Conservation (phyloP, 2,797 vertebrate genomes). For the Clarias fuscus region DNA sequence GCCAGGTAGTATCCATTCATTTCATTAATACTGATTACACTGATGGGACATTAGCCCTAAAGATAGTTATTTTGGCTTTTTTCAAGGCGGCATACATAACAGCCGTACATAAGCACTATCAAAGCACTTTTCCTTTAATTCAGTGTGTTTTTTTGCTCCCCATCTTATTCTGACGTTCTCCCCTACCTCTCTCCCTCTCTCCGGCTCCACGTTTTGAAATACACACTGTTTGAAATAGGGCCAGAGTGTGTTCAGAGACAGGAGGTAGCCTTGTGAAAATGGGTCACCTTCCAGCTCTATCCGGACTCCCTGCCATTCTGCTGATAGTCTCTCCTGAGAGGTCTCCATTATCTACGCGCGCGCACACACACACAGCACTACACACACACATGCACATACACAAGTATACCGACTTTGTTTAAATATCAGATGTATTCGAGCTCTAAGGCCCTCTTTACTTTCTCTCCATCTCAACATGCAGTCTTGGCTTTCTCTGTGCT, state of each 20-base stretch:
- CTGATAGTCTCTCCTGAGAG: slow-evolving; percentile 47
- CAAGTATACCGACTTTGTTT: slow-evolving; percentile 37
- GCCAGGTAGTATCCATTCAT: background rate
- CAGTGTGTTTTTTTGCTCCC: slow-evolving; percentile 9
- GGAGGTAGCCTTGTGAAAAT: slow-evolving; percentile 67
- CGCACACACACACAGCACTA: slow-evolving; percentile 53
- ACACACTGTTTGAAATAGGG: slow-evolving; percentile 71
- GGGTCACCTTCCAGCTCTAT: slow-evolving; percentile 73
- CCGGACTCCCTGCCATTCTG: slow-evolving; percentile 61
- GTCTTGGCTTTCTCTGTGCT: slow-evolving; percentile 34
- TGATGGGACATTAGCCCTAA: background rate
- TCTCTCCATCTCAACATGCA: slow-evolving; percentile 13
- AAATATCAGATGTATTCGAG: slow-evolving; percentile 45
- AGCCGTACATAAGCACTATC: background rate
- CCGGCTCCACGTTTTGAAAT: slow-evolving; percentile 59
- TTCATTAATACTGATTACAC: background rate
- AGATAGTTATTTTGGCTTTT: background rate
- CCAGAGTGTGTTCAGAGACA: slow-evolving; percentile 69
- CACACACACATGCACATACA: slow-evolving; percentile 25
- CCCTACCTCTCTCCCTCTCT: slow-evolving; percentile 40
- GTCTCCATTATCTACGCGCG: slow-evolving; percentile 37
- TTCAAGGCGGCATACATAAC: background rate
- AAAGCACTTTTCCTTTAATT: slow-evolving; percentile 20
- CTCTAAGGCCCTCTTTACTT: slow-evolving; percentile 37
- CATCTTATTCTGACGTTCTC: slow-evolving; percentile 32